Evolutionary conservation across 2,888 invertebrate species (phyloP).

Genomic region (Homarus gammarus): DNA sequence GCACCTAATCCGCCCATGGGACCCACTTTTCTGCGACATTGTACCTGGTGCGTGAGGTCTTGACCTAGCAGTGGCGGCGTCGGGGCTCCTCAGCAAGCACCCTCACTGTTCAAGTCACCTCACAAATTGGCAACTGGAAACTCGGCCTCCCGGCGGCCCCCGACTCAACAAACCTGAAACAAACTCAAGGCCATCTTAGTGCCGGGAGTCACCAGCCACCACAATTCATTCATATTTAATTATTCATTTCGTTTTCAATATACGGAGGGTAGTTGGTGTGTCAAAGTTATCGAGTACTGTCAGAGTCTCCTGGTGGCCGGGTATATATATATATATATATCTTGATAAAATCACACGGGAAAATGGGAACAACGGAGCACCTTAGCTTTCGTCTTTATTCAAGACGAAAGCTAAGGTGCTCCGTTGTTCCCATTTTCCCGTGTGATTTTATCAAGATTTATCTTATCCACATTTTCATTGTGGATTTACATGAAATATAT

Average conservation of each 20-base stretch:
- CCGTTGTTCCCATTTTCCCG: no score
- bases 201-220: conserved; percentile 19
- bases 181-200: conserved; percentile 51
- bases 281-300: neutral
- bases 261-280: no score
- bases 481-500: no score
- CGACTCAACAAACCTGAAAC: conserved; percentile 47
- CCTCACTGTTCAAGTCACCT: neutral
- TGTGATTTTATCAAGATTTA: no score
- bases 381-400: no score
- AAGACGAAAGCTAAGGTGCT: no score
- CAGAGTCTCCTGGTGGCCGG: neutral
- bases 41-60: neutral
- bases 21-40: neutral
- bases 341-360: no score
- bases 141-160: conserved; percentile 29
- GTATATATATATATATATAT: no score
- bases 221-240: neutral
- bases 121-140: conserved; percentile 34
- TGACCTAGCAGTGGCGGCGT: neutral
- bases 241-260: neutral
- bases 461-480: no score
- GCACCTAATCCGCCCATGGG: neutral
- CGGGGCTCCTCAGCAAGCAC: neutral
- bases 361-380: no score